phyloP scores from a whole-genome alignment of 2,888 invertebrate species.

The Pyrrhia umbra region DNA sequence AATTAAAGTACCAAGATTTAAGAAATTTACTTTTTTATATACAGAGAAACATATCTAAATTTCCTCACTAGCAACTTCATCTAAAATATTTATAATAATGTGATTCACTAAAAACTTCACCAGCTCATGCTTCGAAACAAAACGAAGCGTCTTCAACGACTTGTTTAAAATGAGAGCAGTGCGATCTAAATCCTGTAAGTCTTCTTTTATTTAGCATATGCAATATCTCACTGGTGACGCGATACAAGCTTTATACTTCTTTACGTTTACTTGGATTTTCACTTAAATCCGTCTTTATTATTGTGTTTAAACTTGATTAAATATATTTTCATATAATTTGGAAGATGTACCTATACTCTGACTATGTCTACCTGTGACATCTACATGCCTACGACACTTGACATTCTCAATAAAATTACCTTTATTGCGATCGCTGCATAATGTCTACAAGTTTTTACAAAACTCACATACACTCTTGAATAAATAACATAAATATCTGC shows the following conservation, averaged over 20 bases:
- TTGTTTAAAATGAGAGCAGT: conserved; percentile 26
- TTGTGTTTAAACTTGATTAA: too few relatives aligned
- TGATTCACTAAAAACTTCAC: conserved; percentile 12
- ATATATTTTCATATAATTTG: too few relatives aligned
- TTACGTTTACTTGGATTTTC: conserved; percentile 1
- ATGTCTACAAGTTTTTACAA: too few relatives aligned
- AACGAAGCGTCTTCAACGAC: conserved; percentile 41
- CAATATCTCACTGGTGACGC: conserved; percentile 27
- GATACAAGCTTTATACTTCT: conserved; percentile 9
- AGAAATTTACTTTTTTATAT: neutral
- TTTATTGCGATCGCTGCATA: too few relatives aligned
- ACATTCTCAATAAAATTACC: too few relatives aligned
- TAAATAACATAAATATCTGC: conserved; percentile 1
- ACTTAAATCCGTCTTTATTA: conserved; percentile 1
- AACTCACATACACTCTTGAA: neutral
- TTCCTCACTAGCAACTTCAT: neutral
- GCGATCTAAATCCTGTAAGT: conserved; percentile 41
- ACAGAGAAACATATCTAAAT: neutral
- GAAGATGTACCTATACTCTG: neutral
- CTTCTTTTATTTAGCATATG: conserved; percentile 47
- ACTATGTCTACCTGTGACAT: too few relatives aligned
- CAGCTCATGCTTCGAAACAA: conserved; percentile 22
- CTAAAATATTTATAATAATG: conserved; percentile 1
- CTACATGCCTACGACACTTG: too few relatives aligned
- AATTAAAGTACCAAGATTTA: too few relatives aligned